These are phyloP conservation scores for Cataglyphis albicans DNA, from an alignment of 2,888 invertebrate genomes.

Conservation along the genomic window DNA sequence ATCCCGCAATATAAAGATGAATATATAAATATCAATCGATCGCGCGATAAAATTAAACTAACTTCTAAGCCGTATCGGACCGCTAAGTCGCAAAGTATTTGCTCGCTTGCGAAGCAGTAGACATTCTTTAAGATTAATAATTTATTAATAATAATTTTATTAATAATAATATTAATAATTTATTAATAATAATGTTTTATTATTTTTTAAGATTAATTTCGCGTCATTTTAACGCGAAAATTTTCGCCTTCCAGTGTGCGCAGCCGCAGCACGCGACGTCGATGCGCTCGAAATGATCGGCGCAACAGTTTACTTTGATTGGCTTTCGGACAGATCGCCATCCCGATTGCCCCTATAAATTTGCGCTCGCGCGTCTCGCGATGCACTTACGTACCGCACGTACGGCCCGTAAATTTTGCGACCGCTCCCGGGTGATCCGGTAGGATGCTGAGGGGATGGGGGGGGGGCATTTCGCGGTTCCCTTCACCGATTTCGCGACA, in stretches of 20 bases:
- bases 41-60: neutral
- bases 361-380: slow-evolving; percentile 19
- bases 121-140: slow-evolving; percentile 8
- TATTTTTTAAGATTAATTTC: slow-evolving; percentile 13
- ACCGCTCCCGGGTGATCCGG: slow-evolving; percentile 32
- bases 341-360: slow-evolving; percentile 35
- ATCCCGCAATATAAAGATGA: slow-evolving; percentile 14
- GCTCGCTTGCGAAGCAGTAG: neutral
- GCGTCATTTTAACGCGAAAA: slow-evolving; percentile 35
- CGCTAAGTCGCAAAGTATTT: neutral
- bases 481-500: slow-evolving; percentile 53
- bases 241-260: slow-evolving; percentile 6
- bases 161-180: no score
- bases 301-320: slow-evolving; percentile 15
- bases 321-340: slow-evolving; percentile 27
- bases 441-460: neutral
- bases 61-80: neutral
- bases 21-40: slow-evolving; percentile 40
- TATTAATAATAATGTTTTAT: no score
- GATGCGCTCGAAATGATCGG: neutral
- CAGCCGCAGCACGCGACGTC: slow-evolving; percentile 16
- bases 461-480: neutral
- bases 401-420: slow-evolving; percentile 37
- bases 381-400: slow-evolving; percentile 26
- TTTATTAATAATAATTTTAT: no score